phyloP scores from a whole-genome alignment of 2,797 vertebrate genomes.

The Zalophus californianus region DNA sequence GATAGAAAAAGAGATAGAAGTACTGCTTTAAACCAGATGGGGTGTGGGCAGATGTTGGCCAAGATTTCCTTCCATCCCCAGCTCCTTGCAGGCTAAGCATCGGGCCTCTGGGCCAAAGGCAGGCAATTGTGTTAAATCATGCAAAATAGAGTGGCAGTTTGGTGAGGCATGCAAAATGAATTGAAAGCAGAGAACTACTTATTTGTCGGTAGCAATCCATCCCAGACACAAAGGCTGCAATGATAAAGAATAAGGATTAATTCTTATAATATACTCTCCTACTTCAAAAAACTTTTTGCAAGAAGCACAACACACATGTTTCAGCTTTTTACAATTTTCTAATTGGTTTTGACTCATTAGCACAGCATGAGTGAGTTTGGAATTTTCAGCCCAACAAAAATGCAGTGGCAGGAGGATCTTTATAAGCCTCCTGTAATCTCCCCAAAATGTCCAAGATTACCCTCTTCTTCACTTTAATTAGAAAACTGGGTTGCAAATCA shows the following conservation, averaged over 20 bases:
- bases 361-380: constrained; percentile 46
- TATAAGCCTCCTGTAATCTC: background rate
- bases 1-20: constrained; percentile 44
- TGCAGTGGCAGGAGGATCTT: constrained; percentile 5
- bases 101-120: constrained; percentile 43
- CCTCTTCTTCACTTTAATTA: constrained; percentile 49
- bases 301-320: constrained; percentile 45
- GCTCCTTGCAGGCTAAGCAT: background rate
- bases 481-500: constrained; percentile 55
- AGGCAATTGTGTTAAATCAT: constrained; percentile 65
- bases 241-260: constrained; percentile 69
- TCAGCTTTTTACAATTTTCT: constrained; percentile 64
- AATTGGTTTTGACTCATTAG: constrained; percentile 70
- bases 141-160: background rate
- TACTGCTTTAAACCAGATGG: background rate
- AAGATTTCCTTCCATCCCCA: background rate
- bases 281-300: background rate
- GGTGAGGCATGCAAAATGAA: background rate
- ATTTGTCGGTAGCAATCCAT: constrained; percentile 59
- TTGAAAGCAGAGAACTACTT: constrained; percentile 25
- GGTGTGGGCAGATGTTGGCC: constrained; percentile 25
- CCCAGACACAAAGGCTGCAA: constrained; percentile 20
- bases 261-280: background rate
- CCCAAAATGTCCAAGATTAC: constrained; percentile 8
- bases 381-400: constrained; percentile 31